Conservation (phyloP, 2,888 invertebrate species). For the Thereva unica region DNA sequence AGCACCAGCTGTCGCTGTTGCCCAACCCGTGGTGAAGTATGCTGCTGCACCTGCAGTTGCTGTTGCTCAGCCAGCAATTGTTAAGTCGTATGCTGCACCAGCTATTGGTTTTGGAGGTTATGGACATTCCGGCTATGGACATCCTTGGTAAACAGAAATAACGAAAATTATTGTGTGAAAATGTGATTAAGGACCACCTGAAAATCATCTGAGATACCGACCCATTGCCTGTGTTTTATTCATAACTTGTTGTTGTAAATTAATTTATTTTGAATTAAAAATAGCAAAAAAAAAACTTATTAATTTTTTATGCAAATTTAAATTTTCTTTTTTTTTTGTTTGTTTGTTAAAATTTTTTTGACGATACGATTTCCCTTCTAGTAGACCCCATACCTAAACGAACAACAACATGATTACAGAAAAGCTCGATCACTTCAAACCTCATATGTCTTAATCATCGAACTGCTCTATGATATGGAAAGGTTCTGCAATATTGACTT, state of each 20-base stretch:
- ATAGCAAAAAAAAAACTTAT: conserved; percentile 16
- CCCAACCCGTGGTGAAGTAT: conserved; percentile 31
- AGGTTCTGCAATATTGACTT: too few species aligned
- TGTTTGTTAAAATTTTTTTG: background rate
- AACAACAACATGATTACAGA: too few species aligned
- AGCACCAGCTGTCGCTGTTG: conserved; percentile 19
- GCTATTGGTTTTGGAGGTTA: conserved; percentile 15
- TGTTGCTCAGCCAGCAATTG: conserved; percentile 19
- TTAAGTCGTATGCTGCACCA: conserved; percentile 32
- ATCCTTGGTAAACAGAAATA: conserved; percentile 6
- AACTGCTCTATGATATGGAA: too few species aligned
- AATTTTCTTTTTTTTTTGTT: conserved; percentile 15
- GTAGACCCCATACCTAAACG: too few species aligned
- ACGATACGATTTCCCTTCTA: background rate
- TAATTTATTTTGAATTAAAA: conserved; percentile 19
- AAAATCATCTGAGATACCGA: conserved; percentile 9
- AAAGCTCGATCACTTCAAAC: too few species aligned
- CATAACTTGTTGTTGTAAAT: conserved; percentile 20
- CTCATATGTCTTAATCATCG: too few species aligned
- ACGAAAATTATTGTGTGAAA: background rate
- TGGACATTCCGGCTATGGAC: conserved; percentile 17
- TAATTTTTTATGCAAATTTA: conserved; percentile 12
- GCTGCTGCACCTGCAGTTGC: conserved; percentile 43
- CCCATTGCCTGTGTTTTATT: conserved; percentile 6
- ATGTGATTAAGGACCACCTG: conserved; percentile 20